Base-by-base conservation (phyloP, 2,113 vertebrate species). In the Falco punctatus region DNA sequence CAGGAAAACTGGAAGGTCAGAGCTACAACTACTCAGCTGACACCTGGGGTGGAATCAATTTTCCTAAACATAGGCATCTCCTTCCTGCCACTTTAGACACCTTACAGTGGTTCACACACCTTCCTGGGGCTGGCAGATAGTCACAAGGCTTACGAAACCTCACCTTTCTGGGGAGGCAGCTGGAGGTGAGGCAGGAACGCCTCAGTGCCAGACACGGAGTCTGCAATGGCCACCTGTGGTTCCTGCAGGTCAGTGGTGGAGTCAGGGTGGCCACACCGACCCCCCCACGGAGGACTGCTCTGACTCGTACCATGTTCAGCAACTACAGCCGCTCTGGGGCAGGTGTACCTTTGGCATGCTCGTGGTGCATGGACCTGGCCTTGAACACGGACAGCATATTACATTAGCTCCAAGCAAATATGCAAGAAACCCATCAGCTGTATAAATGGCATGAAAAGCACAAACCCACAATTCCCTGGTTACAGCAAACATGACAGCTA, bases 251-350 rank as follows among this genome's bases (percentile, higher is more conserved):
- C 38, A 13, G 58, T 33, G 23, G 77, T 11, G 62, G 23, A 18
- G 49, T 33, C 44, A 67, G 38, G 7, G 23, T 8, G 52, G 51
- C 46, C 0, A 0, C 42, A 48, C 33, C 66, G 30, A 54, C 20
- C 69, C 46, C 17, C 32, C 14, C 6, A 1, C 19, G 11, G 35
- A 80, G 79, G 38, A 58, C 11, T 23, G 15, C 42, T 61, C 26
- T 2, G 5, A 9, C 26, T 13, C 5, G 13, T 2, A 4, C 38
- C 5, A 2, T 2, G 44, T 27, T 38, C 52, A 83, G 61, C 64
- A 30, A 8, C 46, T 62, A 18, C 52, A 61, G 67, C 62, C 91
- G 51, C 82, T 40, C 15, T 28, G n/a, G 24, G 40, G 22, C n/a
- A 46, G 38, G 7, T 16, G 52, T 65, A 32, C 52, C 69, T 55